Evolutionary conservation across 2,888 invertebrate species (phyloP).

Genomic region (Gortyna flavago): DNA sequence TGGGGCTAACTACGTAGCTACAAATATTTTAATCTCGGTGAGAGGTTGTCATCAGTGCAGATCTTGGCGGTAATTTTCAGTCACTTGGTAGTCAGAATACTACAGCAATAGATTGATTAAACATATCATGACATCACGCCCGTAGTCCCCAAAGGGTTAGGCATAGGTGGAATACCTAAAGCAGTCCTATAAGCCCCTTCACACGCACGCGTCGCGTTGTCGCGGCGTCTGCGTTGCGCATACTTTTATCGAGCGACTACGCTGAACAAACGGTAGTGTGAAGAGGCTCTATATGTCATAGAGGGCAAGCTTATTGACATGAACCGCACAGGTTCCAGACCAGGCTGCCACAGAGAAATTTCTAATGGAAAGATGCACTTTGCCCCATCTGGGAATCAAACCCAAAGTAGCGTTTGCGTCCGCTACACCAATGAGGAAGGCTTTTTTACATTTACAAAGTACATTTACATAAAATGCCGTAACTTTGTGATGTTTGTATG

Average conservation of each 20-base stretch:
- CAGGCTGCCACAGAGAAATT: background rate
- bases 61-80: background rate
- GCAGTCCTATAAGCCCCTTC: background rate
- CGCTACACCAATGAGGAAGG: background rate
- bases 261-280: too few species aligned
- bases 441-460: background rate
- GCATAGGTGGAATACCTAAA: background rate
- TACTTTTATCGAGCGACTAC: too few species aligned
- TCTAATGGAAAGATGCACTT: background rate
- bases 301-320: too few species aligned
- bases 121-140: too few species aligned
- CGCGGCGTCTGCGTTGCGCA: too few species aligned
- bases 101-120: background rate
- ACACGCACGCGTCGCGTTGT: too few species aligned
- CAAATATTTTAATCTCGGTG: background rate
- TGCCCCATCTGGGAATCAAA: background rate
- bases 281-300: too few species aligned
- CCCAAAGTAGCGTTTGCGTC: background rate
- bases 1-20: constrained; percentile 5
- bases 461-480: background rate
- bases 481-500: too few species aligned
- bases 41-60: background rate
- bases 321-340: background rate
- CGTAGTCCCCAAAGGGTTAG: background rate
- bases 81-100: background rate